Base-by-base conservation (phyloP, 2,113 vertebrate genomes). In the Urocynchramus pylzowi region DNA sequence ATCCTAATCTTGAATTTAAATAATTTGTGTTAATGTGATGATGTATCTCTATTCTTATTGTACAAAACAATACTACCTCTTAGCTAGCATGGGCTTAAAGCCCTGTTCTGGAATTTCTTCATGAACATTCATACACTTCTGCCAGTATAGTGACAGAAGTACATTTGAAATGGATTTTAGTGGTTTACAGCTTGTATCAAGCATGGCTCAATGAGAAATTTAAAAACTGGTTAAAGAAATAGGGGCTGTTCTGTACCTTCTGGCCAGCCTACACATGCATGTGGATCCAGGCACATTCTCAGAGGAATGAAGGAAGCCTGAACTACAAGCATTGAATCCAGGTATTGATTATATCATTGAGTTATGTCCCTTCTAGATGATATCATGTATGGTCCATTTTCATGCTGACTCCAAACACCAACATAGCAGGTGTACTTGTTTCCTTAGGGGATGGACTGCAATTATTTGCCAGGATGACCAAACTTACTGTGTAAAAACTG, bases 311-410 rank as follows among this genome's bases (percentile, higher is more conserved):
- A 78, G 24, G 26, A 82, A 78, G 42, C 3, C 33, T 70, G 69
- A 28, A 37, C 7, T 68, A 21, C 22, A 68, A 75, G 6, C 22
- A 59, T 0, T 35, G 26, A 76, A 77, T 12, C 5, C 54, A 76
- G 7, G 5, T 4, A n/a, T 12, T 57, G n/a, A n/a, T n/a, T n/a
- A n/a, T n/a, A n/a, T n/a, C 4, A 67, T 1, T 33, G 18, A 78
- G 69, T 67, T 60, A 47, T 0, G 0, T 8, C 49, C 20, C 24
- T 75, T 79, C 30, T 56, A n/a, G 21, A 47, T n/a, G 12, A 11
- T 41, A 35, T 2, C 3, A 50, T 9, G 19, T 2, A 35, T 28
- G 31, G 13, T 60, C 31, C 17, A 9, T 73, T 79, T 64, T 39
- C 49, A 33, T 20, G 30, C 16, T 65, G 39, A 26, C 28, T 73